phyloP scores from a whole-genome alignment of 2,113 vertebrate species.

The Turdus rufiventris region DNA sequence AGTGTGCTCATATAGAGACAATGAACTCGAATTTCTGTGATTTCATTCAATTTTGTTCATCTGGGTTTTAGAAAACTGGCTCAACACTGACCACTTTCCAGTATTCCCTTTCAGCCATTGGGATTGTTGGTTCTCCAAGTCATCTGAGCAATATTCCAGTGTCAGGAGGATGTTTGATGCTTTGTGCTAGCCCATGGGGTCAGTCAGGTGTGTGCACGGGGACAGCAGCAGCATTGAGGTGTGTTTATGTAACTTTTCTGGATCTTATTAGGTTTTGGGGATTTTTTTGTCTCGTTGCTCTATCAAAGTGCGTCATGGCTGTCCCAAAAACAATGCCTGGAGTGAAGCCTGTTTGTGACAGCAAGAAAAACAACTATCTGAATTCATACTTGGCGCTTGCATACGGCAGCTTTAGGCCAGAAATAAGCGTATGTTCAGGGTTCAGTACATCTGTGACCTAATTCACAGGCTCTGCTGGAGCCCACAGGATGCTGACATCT shows the following conservation, averaged over 20 bases:
- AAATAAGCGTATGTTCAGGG: not conserved
- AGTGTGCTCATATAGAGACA: not conserved
- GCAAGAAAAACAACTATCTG: constrained; percentile 35
- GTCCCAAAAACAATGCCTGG: constrained; percentile 58
- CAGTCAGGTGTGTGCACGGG: not conserved
- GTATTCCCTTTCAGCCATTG: not conserved
- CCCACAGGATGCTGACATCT: not conserved
- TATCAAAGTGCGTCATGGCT: constrained; percentile 30
- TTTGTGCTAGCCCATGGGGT: not conserved
- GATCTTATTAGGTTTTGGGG: not conserved
- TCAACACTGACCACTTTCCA: not conserved
- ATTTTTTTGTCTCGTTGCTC: not conserved
- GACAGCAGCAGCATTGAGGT: not conserved
- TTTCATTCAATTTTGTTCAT: not conserved
- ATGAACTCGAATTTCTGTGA: not conserved
- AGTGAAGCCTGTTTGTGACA: constrained; percentile 43
- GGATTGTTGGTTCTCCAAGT: not conserved
- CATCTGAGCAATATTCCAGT: not conserved
- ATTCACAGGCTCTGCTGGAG: not conserved
- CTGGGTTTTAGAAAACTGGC: not conserved
- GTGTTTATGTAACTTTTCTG: constrained; percentile 6
- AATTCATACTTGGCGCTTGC: not conserved
- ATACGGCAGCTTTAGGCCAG: not conserved
- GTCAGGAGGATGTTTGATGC: not conserved
- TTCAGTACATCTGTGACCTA: not conserved